Percentiles rank a stretch among this genome's conserved stretches.
Evolutionary conservation across 2,888 invertebrate species (phyloP).

Genomic region (Dryocosmus kuriphilus): DNA sequence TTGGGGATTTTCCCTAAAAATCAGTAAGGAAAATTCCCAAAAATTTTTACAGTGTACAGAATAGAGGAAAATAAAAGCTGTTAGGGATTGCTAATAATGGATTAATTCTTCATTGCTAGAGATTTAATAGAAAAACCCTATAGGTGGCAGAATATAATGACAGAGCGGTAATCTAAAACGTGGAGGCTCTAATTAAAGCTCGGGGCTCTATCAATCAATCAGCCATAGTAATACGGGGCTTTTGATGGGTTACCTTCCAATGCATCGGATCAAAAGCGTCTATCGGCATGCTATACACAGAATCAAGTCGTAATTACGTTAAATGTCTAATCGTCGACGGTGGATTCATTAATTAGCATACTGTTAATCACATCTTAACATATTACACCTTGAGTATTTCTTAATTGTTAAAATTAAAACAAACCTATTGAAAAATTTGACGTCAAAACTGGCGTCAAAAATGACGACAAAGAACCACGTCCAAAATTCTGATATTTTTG

Average conservation of each 20-base stretch:
- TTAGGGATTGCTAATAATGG: too few species aligned
- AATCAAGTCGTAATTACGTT: slow-evolving; percentile 59
- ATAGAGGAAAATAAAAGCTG: too few species aligned
- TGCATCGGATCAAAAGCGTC: slow-evolving; percentile 58
- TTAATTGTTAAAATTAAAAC: neutral
- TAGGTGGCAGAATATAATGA: neutral
- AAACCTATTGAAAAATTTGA: too few species aligned
- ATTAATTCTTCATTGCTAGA: too few species aligned
- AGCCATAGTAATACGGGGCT: slow-evolving; percentile 67
- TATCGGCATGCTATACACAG: slow-evolving; percentile 60
- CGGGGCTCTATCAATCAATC: slow-evolving; percentile 65
- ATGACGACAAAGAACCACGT: too few species aligned
- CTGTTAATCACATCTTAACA: slow-evolving; percentile 14
- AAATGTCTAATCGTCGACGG: slow-evolving; percentile 52
- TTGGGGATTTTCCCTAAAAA: too few species aligned
- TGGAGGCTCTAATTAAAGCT: slow-evolving; percentile 43
- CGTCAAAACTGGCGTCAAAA: too few species aligned
- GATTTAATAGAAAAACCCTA: neutral
- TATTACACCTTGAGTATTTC: neutral
- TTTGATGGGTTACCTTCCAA: slow-evolving; percentile 65
- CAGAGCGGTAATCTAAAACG: slow-evolving; percentile 32
- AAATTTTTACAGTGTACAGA: too few species aligned
- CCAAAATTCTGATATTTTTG: too few species aligned
- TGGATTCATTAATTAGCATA: slow-evolving; percentile 22
- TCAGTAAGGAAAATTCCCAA: too few species aligned